Evolutionary conservation across 2,113 vertebrate species (phyloP).

Genomic region (Jaculus jaculus): DNA sequence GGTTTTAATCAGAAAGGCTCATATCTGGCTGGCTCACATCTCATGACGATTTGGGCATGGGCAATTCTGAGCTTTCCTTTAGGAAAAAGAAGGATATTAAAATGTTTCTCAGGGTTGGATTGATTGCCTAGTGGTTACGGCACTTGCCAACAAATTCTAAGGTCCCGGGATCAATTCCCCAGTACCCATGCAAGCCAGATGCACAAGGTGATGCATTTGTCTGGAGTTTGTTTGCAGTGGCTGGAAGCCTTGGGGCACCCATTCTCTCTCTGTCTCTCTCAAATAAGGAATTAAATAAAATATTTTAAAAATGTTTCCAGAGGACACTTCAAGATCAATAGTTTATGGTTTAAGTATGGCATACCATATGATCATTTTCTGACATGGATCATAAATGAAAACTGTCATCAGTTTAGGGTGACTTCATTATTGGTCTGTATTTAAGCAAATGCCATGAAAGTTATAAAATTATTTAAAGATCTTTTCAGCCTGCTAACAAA

Average conservation of each 20-base stretch:
- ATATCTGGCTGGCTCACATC: neutral
- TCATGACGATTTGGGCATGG: neutral
- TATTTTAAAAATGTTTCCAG: neutral
- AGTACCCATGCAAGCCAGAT: too few species aligned
- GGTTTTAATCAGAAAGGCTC: neutral
- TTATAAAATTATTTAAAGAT: neutral
- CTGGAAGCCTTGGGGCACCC: too few species aligned
- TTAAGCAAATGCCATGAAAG: neutral
- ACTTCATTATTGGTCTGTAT: neutral
- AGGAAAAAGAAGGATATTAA: neutral
- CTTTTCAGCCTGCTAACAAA: neutral
- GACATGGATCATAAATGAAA: neutral
- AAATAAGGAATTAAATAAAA: too few species aligned
- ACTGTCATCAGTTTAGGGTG: neutral
- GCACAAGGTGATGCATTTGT: too few species aligned
- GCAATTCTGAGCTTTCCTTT: neutral
- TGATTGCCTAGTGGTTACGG: too few species aligned
- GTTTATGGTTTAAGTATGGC: rapidly evolving
- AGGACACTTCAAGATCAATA: neutral
- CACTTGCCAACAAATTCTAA: too few species aligned
- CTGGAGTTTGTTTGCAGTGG: too few species aligned
- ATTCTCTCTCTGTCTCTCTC: too few species aligned
- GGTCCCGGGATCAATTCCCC: too few species aligned
- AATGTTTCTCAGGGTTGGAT: too few species aligned
- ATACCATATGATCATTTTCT: neutral